Conservation (phyloP, 2,113 vertebrate species). For the Ibidorhyncha struthersii region DNA sequence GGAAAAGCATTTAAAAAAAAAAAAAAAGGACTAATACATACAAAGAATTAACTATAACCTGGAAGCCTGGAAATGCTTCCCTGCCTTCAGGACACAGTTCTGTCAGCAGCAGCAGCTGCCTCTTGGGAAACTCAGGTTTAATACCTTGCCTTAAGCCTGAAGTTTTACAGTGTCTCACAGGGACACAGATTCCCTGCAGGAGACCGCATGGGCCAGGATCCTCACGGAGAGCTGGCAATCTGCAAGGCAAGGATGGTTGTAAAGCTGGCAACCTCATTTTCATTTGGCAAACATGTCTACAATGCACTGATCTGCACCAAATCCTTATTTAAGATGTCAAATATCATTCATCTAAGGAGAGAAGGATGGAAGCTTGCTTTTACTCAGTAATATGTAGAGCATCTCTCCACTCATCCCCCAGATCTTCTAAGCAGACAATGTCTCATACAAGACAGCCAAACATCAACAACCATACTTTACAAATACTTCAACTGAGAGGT, state of each 20-base stretch:
- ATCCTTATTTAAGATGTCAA: neutral
- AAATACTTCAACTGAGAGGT: neutral
- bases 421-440: neutral
- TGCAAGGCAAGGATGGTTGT: neutral
- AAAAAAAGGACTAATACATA: neutral
- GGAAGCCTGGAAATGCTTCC: neutral
- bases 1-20: neutral
- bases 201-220: neutral
- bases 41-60: neutral
- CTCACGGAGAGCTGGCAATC: neutral
- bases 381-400: neutral
- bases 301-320: neutral
- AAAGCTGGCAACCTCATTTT: neutral
- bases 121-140: neutral
- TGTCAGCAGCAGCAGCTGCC: neutral
- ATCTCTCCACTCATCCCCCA: neutral
- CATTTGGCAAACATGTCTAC: neutral
- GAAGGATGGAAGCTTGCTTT: neutral
- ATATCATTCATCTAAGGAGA: neutral
- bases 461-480: neutral
- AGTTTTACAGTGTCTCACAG: neutral
- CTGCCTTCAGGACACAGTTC: neutral
- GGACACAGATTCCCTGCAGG: neutral
- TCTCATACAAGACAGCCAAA: neutral
- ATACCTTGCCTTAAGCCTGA: neutral